Percentiles rank a stretch among this genome's conserved stretches.
phyloP scores from a whole-genome alignment of 2,888 invertebrate genomes.

The Dicyrtomina minuta region DNA sequence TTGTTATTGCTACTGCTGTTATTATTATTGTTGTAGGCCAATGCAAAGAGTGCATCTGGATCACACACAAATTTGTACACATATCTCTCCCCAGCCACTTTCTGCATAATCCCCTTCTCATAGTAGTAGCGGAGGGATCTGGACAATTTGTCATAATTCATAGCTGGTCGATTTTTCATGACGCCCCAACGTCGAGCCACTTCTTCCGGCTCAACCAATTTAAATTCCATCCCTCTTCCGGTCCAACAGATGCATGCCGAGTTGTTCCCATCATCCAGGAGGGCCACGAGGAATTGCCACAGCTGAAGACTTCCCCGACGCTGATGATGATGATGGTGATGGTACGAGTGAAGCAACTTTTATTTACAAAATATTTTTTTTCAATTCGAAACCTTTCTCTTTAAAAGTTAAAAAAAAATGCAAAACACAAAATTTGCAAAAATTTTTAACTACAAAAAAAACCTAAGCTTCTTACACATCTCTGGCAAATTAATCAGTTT shows the following conservation, averaged over 20 bases:
- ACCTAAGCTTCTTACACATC: not conserved
- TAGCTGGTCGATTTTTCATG: slow-evolving; percentile 93
- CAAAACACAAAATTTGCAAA: not conserved
- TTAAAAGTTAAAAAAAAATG: not conserved
- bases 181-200: slow-evolving; percentile 94
- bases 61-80: slow-evolving; percentile 97
- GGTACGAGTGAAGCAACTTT: slow-evolving; percentile 11
- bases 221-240: slow-evolving; percentile 91
- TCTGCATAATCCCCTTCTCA: slow-evolving; percentile 98
- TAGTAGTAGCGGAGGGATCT: slow-evolving; percentile 92
- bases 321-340: slow-evolving; percentile 58
- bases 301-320: slow-evolving; percentile 84
- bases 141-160: slow-evolving; percentile 86
- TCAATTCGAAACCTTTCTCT: too few species aligned
- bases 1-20: slow-evolving; percentile 18
- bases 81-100: slow-evolving; percentile 92
- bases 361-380: too few species aligned
- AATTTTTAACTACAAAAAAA: not conserved
- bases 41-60: slow-evolving; percentile 83
- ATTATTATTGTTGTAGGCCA: slow-evolving; percentile 63
- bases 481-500: not conserved
- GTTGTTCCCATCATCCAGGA: slow-evolving; percentile 61
- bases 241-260: slow-evolving; percentile 74
- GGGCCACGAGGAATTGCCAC: slow-evolving; percentile 91
- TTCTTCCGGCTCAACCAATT: slow-evolving; percentile 93